Percentiles rank a stretch among this genome's conserved stretches.
Evolutionary conservation across 1,140 invertebrate species (phyloP).

Genomic region (Rhagoletis zephyria): DNA sequence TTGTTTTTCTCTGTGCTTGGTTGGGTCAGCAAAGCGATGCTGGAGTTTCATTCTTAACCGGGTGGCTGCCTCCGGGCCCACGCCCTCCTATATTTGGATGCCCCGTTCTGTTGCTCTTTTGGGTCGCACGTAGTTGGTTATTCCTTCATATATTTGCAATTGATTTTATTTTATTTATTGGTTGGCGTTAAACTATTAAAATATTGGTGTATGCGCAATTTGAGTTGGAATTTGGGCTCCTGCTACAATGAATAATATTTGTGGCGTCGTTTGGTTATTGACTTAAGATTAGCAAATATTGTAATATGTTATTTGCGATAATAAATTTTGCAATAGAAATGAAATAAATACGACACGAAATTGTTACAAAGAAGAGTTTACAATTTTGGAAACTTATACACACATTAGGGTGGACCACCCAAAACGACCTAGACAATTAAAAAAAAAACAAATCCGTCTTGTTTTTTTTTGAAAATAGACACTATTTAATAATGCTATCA

Average conservation of each 20-base stretch:
- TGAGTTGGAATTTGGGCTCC: slow-evolving; percentile 40
- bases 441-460: too few species aligned
- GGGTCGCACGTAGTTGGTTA: too few species aligned
- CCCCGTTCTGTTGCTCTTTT: too few species aligned
- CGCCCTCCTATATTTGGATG: too few species aligned
- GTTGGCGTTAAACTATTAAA: slow-evolving; percentile 72
- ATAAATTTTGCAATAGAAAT: neutral
- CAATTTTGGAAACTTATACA: too few species aligned
- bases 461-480: too few species aligned
- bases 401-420: too few species aligned
- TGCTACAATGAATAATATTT: slow-evolving; percentile 64
- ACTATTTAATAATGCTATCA: too few species aligned
- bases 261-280: slow-evolving; percentile 70
- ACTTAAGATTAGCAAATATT: slow-evolving; percentile 72
- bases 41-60: slow-evolving; percentile 61
- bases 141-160: neutral
- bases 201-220: slow-evolving; percentile 62
- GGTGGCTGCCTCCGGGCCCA: neutral
- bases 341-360: slow-evolving; percentile 27
- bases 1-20: slow-evolving; percentile 63
- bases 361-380: too few species aligned
- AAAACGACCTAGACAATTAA: too few species aligned
- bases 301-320: slow-evolving; percentile 46
- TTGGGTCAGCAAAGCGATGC: slow-evolving; percentile 61
- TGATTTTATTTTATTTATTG: slow-evolving; percentile 67